Evolutionary conservation across 2,113 vertebrate genomes (phyloP).

Genomic region (Saccopteryx bilineata): DNA sequence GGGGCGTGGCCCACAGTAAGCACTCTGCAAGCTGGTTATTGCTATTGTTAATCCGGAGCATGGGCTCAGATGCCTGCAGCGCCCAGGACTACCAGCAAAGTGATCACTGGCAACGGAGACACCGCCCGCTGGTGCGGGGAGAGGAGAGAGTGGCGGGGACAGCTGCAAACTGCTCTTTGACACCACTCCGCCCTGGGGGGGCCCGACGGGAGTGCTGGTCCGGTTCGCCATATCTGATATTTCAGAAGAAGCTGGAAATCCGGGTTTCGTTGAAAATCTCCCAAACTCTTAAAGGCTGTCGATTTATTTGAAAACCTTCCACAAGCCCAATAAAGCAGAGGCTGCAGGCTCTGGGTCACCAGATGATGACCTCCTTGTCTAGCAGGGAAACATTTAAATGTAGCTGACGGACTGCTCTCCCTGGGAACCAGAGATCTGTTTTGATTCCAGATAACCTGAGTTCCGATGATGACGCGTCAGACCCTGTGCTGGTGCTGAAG

Average conservation of each 20-base stretch:
- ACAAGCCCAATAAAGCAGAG: not conserved
- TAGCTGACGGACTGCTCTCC: not conserved
- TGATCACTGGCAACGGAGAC: not conserved
- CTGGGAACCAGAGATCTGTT: not conserved
- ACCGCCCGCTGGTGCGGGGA: not conserved
- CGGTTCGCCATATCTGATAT: not conserved
- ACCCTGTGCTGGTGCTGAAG: not conserved
- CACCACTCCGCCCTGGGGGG: rapidly evolving
- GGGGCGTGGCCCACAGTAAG: not conserved
- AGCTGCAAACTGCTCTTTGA: rapidly evolving
- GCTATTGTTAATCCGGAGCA: not conserved
- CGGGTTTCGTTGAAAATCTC: not conserved
- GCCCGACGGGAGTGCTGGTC: not conserved
- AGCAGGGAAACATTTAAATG: not conserved
- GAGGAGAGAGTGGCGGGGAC: not conserved
- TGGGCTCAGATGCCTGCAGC: not conserved
- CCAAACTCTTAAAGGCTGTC: not conserved
- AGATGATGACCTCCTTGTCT: not conserved
- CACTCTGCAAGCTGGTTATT: no score
- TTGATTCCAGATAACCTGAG: not conserved
- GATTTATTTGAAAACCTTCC: conserved; percentile 25
- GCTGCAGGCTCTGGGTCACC: not conserved
- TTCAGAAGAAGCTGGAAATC: conserved; percentile 34
- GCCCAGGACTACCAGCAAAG: not conserved
- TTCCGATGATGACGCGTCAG: not conserved